Conservation (phyloP, 2,888 invertebrate species). For the Scrobipalpa costella region DNA sequence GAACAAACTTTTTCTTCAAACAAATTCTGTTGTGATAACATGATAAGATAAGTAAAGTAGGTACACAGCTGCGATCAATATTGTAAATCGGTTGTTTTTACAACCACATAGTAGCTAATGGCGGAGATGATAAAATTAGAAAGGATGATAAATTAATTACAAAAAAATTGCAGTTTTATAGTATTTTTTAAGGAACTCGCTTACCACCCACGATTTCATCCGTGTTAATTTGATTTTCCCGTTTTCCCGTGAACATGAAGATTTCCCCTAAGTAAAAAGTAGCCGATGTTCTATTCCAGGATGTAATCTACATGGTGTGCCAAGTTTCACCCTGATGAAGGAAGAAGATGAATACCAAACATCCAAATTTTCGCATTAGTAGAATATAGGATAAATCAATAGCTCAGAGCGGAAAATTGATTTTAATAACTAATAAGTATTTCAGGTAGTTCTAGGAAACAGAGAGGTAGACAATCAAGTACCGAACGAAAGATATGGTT, state of each 20-base stretch:
- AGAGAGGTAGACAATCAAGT: slow-evolving; percentile 9
- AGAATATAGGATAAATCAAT: too few species aligned
- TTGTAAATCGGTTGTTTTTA: slow-evolving; percentile 22
- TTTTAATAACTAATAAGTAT: slow-evolving; percentile 1
- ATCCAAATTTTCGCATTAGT: too few species aligned
- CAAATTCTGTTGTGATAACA: slow-evolving; percentile 55
- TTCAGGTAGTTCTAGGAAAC: not conserved
- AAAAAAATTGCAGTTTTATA: too few species aligned
- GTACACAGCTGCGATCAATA: slow-evolving; percentile 19
- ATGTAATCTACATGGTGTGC: too few species aligned
- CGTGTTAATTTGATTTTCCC: too few species aligned
- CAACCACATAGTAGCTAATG: not conserved
- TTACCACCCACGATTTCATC: too few species aligned
- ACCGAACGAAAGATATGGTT: slow-evolving; percentile 2
- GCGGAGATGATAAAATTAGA: not conserved
- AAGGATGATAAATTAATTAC: not conserved
- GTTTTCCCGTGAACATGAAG: too few species aligned
- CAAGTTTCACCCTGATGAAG: too few species aligned
- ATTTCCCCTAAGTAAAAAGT: too few species aligned
- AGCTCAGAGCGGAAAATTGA: not conserved
- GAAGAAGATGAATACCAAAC: too few species aligned
- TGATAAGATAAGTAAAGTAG: slow-evolving; percentile 43
- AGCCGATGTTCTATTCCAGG: too few species aligned
- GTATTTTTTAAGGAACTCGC: too few species aligned
- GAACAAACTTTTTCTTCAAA: slow-evolving; percentile 57